Evolutionary conservation across 2,888 invertebrate species (phyloP).

Genomic region (Ypsolopha sequella): DNA sequence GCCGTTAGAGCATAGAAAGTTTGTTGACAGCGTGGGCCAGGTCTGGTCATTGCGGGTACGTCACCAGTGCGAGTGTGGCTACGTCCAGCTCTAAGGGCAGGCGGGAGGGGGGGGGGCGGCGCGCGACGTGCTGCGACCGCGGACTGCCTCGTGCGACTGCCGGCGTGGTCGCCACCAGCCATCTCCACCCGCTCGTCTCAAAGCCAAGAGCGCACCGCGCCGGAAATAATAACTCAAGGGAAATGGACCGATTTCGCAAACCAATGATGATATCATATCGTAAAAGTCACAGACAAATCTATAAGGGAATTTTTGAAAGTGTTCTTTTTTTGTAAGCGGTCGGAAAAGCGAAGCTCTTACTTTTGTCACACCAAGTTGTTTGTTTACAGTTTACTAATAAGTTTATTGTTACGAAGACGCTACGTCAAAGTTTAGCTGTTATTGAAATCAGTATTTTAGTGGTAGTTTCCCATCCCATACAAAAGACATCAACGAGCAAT

Average conservation of each 20-base stretch:
- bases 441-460: background rate
- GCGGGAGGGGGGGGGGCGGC: slow-evolving; percentile 13
- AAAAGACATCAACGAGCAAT: slow-evolving; percentile 2
- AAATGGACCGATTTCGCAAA: slow-evolving; percentile 38
- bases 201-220: slow-evolving; percentile 13
- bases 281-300: background rate
- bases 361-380: background rate
- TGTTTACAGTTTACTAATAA: background rate
- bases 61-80: background rate
- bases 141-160: slow-evolving; percentile 57
- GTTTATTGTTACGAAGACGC: background rate
- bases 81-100: background rate
- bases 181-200: background rate
- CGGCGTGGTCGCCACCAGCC: slow-evolving; percentile 12
- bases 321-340: background rate
- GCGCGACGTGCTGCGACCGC: slow-evolving; percentile 38
- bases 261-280: slow-evolving; percentile 23
- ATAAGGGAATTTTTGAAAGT: background rate
- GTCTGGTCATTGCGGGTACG: slow-evolving; percentile 20
- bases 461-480: background rate
- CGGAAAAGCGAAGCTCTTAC: background rate
- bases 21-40: slow-evolving; percentile 24
- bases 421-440: background rate
- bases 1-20: slow-evolving; percentile 56
- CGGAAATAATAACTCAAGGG: slow-evolving; percentile 26